A percentile compares a stretch with the other conserved stretches of the same genome.
Evolutionary conservation across 1,140 invertebrate genomes (phyloP).

Genomic region (Zaprionus ornatus): DNA sequence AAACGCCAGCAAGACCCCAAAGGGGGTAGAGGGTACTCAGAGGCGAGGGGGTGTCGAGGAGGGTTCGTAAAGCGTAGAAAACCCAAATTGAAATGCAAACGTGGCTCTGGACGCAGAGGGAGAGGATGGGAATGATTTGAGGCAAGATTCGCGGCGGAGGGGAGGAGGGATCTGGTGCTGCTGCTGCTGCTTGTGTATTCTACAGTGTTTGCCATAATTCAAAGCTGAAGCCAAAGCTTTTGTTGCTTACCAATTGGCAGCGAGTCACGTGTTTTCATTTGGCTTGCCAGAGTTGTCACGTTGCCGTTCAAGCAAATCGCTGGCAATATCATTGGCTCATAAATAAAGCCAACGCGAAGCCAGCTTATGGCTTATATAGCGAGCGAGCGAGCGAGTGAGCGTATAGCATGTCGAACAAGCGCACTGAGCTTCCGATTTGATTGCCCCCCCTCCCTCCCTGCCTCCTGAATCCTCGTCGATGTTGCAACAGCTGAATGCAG

Average conservation of each 20-base stretch:
- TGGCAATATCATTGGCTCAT: constrained; percentile 71
- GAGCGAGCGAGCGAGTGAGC: neutral
- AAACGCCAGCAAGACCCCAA: neutral
- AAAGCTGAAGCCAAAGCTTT: constrained; percentile 59
- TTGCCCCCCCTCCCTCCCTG: neutral
- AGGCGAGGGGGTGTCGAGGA: constrained; percentile 16
- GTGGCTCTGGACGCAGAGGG: constrained; percentile 43
- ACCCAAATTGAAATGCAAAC: constrained; percentile 78
- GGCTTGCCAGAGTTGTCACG: constrained; percentile 67
- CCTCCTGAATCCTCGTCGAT: neutral
- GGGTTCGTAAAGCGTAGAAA: constrained; percentile 40
- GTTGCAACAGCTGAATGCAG: neutral
- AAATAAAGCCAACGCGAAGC: constrained; percentile 56
- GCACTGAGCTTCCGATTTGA: neutral
- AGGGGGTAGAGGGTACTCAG: constrained; percentile 6
- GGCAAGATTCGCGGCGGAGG: neutral
- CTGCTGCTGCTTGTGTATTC: constrained; percentile 55
- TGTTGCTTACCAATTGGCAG: constrained; percentile 74
- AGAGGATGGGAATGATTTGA: neutral
- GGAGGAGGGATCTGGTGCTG: neutral
- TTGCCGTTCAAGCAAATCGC: constrained; percentile 62
- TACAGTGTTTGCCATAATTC: constrained; percentile 68
- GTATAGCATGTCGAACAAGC: constrained; percentile 1
- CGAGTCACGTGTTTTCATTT: constrained; percentile 77
- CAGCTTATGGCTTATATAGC: neutral